These are phyloP conservation scores for Nomada fabriciana DNA, from an alignment of 2,888 invertebrate species.

Conservation along the genomic window DNA sequence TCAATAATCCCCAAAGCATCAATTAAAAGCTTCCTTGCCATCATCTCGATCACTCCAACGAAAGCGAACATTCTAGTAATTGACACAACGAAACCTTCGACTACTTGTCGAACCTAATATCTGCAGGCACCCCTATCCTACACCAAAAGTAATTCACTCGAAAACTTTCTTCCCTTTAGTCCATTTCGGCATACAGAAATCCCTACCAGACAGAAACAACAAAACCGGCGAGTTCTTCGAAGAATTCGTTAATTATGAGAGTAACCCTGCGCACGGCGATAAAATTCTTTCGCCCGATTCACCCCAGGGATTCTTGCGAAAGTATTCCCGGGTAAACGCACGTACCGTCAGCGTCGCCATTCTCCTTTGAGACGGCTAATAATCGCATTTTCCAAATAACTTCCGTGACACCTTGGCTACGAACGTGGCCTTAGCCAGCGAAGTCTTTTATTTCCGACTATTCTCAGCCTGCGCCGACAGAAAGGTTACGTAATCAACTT, in stretches of 20 bases:
- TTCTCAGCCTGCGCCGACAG: too few species aligned
- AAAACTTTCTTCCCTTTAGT: not conserved
- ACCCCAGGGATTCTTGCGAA: conserved; percentile 17
- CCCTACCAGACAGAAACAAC: not conserved
- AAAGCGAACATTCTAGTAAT: too few species aligned
- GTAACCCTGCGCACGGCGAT: not conserved
- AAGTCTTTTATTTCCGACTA: conserved; percentile 34
- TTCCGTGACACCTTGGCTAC: not conserved
- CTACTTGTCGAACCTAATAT: too few species aligned
- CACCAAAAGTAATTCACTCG: not conserved
- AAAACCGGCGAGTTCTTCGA: not conserved
- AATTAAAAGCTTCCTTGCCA: too few species aligned
- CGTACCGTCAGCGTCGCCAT: not conserved
- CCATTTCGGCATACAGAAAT: not conserved
- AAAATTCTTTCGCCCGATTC: conserved; percentile 18
- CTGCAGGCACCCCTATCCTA: too few species aligned
- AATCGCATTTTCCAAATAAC: conserved; percentile 53
- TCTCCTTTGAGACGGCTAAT: conserved; percentile 31
- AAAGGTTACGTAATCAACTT: conserved; percentile 14
- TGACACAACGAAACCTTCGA: too few species aligned
- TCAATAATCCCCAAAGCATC: too few species aligned
- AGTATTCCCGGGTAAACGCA: conserved; percentile 15
- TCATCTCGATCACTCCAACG: too few species aligned
- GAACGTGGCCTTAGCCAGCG: not conserved
- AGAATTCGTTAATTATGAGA: conserved; percentile 21